Percentiles rank a stretch among this genome's conserved stretches.
Conservation (phyloP, 2,797 vertebrate species). For the Scyliorhinus canicula region DNA sequence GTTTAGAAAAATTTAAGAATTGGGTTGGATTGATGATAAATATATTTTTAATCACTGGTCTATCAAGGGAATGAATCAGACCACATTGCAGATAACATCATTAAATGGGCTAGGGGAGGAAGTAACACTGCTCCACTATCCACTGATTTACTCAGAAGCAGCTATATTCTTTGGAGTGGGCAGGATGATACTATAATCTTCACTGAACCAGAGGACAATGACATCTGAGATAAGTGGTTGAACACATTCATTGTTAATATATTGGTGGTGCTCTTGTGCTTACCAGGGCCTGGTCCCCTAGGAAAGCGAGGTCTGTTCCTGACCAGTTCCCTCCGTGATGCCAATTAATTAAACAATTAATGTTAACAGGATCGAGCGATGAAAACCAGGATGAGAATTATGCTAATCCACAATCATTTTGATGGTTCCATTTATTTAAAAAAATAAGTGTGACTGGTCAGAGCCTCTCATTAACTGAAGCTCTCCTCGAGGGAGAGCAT, state of each 20-base stretch:
- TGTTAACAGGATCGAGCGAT: not conserved
- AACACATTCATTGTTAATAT: not conserved
- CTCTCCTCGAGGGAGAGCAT: no score
- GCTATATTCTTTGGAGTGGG: not conserved
- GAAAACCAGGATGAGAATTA: not conserved
- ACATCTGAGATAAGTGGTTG: not conserved
- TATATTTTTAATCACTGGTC: not conserved
- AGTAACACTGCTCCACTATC: not conserved
- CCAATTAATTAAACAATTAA: constrained; percentile 10
- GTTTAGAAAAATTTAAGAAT: not conserved
- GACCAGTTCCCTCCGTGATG: not conserved
- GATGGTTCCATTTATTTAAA: not conserved
- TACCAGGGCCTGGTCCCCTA: not conserved
- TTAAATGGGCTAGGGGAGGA: no score
- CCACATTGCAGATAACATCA: not conserved
- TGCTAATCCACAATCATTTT: not conserved
- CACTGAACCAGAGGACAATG: not conserved
- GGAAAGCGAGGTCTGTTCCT: not conserved
- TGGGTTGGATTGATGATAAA: not conserved
- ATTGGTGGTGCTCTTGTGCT: not conserved
- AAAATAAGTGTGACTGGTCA: not conserved
- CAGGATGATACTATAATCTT: not conserved
- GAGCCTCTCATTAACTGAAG: not conserved
- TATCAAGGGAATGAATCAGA: not conserved
- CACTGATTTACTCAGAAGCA: not conserved